Evolutionary conservation across 2,888 invertebrate genomes (phyloP), one percentile per base, ranked within the genome.

Genomic region (Hoplodrina ambigua): DNA sequence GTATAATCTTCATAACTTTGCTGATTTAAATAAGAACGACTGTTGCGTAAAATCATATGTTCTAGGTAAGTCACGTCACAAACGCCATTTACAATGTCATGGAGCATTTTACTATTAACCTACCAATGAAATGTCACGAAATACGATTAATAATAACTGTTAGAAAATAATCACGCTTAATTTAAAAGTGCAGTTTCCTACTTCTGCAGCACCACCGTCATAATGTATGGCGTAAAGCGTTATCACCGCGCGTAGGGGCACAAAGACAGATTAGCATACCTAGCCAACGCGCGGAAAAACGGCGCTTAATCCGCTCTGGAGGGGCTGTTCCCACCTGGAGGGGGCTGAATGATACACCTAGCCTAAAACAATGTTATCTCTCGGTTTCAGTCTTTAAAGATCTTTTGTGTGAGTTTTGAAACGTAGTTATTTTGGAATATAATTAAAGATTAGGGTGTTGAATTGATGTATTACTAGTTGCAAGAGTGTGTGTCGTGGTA

Each of bases 211-310:
- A 57, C 13, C 25, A 50, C 11, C 50, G 49, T 1, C 41, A 55
- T 69, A 68, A 63, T 57, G 66, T 49, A 59, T 50, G 50, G 44
- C 19, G 63, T n/a, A 44, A 54, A 59, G 25, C 50, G 25, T 57
- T 57, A 63, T 73, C 63, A 73, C 53, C 57, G 57, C 41, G 61
- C 44, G 20, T 53, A 37, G 5, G 15, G 44, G 1, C 54, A 72
- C 78, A 81, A 80, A 78, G 75, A 72, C 56, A 59, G 71, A 81
- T 80, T 81, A 81, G 50, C 82, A 78, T 74, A n/a, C n/a, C n/a
- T n/a, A 80, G 8, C 44, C 46, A 61, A 72, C 69, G 33, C 13
- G 56, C 30, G 67, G 59, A 72, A 72, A 71, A 80, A 71, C 59
- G 57, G 30, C 17, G 33, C 50, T 64, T 46, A 50, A 46, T 49